Conservation (phyloP, 2,888 invertebrate species). For the Archaeoteleia sp. region DNA sequence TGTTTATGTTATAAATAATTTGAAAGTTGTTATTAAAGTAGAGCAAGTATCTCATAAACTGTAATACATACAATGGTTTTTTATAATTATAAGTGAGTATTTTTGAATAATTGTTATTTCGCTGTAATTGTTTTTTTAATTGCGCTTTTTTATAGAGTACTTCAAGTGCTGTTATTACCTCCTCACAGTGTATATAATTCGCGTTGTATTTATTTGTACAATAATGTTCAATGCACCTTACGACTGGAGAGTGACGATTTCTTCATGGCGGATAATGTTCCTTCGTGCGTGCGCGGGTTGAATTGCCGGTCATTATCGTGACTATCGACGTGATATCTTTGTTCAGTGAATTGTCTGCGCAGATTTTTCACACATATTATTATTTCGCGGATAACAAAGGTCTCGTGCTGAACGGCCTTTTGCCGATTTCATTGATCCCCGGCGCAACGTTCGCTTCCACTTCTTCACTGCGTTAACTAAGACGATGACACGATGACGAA, state of each 20-base stretch:
- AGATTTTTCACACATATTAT: constrained; percentile 48
- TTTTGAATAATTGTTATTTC: too few relatives aligned
- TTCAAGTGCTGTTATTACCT: constrained; percentile 6
- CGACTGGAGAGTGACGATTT: constrained; percentile 13
- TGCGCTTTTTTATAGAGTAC: constrained; percentile 9
- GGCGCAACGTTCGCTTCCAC: constrained; percentile 9
- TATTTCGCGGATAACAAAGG: constrained; percentile 40
- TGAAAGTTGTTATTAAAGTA: too few relatives aligned
- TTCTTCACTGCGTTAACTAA: constrained; percentile 26
- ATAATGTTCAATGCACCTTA: constrained; percentile 24
- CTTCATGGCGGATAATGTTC: constrained; percentile 26
- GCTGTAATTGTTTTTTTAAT: constrained; percentile 12
- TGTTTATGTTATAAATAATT: too few relatives aligned
- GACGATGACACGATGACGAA: constrained; percentile 43
- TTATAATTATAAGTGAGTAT: too few relatives aligned
- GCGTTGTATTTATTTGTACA: constrained; percentile 27
- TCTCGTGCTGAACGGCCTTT: constrained; percentile 41
- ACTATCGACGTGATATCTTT: constrained; percentile 65
- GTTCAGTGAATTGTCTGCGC: constrained; percentile 34
- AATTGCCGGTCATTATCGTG: constrained; percentile 70
- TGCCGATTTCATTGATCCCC: constrained; percentile 43
- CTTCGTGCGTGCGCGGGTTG: constrained; percentile 56
- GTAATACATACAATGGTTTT: too few relatives aligned
- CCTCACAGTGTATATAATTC: constrained; percentile 10
- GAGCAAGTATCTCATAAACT: too few relatives aligned